Conservation (phyloP, 1,140 invertebrate species). For the Psix sp. region DNA sequence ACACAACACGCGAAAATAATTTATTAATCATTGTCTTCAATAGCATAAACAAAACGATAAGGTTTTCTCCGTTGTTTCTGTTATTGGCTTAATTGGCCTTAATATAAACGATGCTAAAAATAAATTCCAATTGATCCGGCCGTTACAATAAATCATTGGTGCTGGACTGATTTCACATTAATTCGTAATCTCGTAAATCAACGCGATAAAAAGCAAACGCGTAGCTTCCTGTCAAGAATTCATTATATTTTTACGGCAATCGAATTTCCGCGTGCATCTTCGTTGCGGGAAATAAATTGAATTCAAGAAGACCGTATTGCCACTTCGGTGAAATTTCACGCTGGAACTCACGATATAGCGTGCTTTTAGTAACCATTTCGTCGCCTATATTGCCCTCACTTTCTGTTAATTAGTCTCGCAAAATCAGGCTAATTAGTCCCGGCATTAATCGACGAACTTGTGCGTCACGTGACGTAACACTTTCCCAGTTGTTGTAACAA, state of each 20-base stretch:
- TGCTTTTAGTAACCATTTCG: conserved; percentile 34
- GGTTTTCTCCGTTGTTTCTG: too few species aligned
- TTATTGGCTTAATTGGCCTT: conserved; percentile 32
- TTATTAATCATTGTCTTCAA: background rate
- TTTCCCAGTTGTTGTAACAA: too few species aligned
- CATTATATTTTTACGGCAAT: conserved; percentile 41
- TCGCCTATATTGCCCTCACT: conserved; percentile 6
- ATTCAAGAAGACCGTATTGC: conserved; percentile 39
- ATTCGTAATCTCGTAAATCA: conserved; percentile 43
- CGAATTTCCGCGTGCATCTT: conserved; percentile 38
- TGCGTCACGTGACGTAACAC: background rate
- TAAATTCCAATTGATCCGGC: conserved; percentile 27
- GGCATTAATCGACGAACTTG: conserved; percentile 6
- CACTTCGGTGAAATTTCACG: conserved; percentile 19
- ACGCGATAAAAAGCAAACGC: conserved; percentile 24
- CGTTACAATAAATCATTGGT: conserved; percentile 26
- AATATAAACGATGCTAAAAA: conserved; percentile 25
- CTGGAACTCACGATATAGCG: conserved; percentile 12
- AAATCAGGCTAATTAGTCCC: conserved; percentile 17
- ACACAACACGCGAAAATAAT: conserved; percentile 1
- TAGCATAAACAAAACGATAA: conserved; percentile 10
- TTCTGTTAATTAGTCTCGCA: conserved; percentile 27
- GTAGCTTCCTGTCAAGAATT: conserved; percentile 9
- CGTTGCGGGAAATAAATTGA: conserved; percentile 37
- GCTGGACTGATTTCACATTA: conserved; percentile 32